phyloP scores from a whole-genome alignment of 2,113 vertebrate genomes.

The Oceanites oceanicus region DNA sequence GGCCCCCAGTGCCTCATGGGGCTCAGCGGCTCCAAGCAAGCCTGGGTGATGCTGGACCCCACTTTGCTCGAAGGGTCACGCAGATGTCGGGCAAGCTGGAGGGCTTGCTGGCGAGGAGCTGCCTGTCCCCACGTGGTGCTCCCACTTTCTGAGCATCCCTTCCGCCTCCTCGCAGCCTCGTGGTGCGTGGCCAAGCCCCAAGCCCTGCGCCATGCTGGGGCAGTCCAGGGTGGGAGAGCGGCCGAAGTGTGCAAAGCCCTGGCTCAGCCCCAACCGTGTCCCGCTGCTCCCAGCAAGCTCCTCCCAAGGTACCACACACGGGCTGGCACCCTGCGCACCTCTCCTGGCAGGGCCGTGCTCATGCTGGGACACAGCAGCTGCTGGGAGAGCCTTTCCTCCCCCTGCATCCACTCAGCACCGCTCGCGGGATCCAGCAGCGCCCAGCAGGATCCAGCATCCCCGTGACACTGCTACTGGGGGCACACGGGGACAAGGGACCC shows the following conservation, averaged over 20 bases:
- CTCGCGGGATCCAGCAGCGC: not conserved
- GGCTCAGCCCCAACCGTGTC: not conserved
- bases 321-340: not conserved
- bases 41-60: not conserved
- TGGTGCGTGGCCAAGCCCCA: not conserved
- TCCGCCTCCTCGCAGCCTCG: not conserved
- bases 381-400: not conserved
- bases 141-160: not conserved
- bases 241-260: not conserved
- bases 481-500: not conserved
- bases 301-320: too few species aligned
- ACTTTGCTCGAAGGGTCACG: not conserved
- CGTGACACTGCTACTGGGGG: not conserved
- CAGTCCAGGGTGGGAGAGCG: not conserved
- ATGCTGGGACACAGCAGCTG: not conserved
- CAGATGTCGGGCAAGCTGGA: fast-evolving
- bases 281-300: not conserved
- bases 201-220: not conserved
- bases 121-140: not conserved
- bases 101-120: too few species aligned
- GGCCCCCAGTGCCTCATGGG: not conserved
- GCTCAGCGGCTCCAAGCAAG: not conserved
- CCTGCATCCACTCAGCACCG: not conserved
- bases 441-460: not conserved
- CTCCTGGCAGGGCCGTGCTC: not conserved